These are phyloP conservation scores for Stenopsyche tienmushanensis DNA, from an alignment of 1,140 invertebrate species.

Conservation along the genomic window DNA sequence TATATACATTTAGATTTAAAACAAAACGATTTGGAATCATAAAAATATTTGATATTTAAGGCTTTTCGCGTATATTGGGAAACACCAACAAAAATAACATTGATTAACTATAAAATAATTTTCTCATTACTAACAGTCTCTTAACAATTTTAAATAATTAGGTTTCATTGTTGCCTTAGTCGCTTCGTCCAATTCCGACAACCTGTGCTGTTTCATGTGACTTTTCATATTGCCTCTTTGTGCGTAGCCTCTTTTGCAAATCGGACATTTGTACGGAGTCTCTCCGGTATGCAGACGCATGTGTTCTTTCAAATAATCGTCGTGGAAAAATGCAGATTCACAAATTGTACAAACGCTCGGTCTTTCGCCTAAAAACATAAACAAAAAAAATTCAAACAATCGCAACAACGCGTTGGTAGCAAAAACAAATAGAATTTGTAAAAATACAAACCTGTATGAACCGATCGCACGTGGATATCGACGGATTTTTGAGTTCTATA, in stretches of 20 bases:
- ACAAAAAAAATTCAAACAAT: neutral
- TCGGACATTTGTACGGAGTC: conserved; percentile 70
- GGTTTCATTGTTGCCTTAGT: conserved; percentile 50
- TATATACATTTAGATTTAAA: no score
- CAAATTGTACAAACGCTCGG: conserved; percentile 51
- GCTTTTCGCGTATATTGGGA: no score
- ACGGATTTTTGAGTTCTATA: conserved; percentile 52
- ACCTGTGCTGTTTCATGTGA: conserved; percentile 52
- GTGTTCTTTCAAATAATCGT: conserved; percentile 62
- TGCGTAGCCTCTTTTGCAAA: conserved; percentile 69
- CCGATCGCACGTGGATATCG: conserved; percentile 53
- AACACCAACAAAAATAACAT: no score
- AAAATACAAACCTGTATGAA: conserved; percentile 50
- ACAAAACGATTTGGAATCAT: no score
- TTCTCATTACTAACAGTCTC: conserved; percentile 39
- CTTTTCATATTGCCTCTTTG: conserved; percentile 58
- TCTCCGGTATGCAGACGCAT: conserved; percentile 74
- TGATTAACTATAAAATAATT: no score
- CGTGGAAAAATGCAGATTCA: conserved; percentile 50
- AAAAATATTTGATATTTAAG: no score
- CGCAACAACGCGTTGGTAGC: neutral
- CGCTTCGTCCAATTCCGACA: conserved; percentile 48
- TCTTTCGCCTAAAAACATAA: conserved; percentile 45
- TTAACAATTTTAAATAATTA: conserved; percentile 51
- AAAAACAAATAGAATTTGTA: neutral